Evolutionary conservation across 2,888 invertebrate genomes (phyloP), one percentile per base, ranked within the genome.

Genomic region (Pseudoips prasinana): DNA sequence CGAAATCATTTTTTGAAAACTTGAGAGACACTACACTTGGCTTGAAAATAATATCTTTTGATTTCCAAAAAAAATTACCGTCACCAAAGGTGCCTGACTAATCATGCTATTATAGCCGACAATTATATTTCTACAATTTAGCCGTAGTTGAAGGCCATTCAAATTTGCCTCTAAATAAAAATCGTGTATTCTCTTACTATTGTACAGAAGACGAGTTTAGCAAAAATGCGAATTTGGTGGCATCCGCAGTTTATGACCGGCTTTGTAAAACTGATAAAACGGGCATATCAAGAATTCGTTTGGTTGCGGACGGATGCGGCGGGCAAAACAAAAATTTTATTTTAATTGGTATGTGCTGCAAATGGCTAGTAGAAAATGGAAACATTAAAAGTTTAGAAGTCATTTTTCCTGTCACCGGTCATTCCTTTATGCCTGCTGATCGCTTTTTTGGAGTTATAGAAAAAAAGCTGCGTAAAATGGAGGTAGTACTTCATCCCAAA

Each of bases 21-120:
- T n/a, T n/a, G n/a, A n/a, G n/a, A n/a, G n/a, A n/a, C n/a, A n/a
- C n/a, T n/a, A n/a, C n/a, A n/a, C n/a, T n/a, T n/a, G n/a, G n/a
- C n/a, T n/a, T n/a, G n/a, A n/a, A n/a, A n/a, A n/a, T n/a, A n/a
- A n/a, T 14, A 2, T 14, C 14, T 7, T 64, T 68, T 48, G 69
- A 73, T 31, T 71, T 58, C 20, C 58, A 70, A 38, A 71, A 72
- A 53, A 71, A 71, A 25, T 19, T 52, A 3, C 43, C 49, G 6
- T 28, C 64, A 10, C 62, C 58, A 3, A 56, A 51, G 25, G 30
- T 64, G 8, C 60, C 60, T 14, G 61, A 58, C 11, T 58, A 61
- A 22, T 25, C 26, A 8, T 36, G 35, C 8, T 22, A 26, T 30
- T 36, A 46, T 28, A 44, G 39, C 22, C 34, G 46, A 10, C 52